These are phyloP conservation scores for Leucoma salicis DNA, from an alignment of 2,888 invertebrate species.

Conservation along the genomic window DNA sequence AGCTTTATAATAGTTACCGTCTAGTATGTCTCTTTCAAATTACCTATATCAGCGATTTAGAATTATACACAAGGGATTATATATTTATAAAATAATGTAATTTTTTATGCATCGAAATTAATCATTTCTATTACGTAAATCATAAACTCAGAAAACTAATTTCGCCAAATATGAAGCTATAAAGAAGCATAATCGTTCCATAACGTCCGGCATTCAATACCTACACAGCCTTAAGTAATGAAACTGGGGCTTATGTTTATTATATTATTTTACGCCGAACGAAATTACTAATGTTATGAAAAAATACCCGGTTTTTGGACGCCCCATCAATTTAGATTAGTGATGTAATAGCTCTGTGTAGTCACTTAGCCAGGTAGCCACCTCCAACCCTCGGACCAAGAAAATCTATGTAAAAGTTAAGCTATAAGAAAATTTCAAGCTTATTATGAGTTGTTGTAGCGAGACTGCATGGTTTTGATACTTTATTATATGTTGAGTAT, in stretches of 20 bases:
- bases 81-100: conserved; percentile 10
- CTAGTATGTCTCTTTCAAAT: too few relatives aligned
- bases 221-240: conserved; percentile 74
- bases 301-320: conserved; percentile 72
- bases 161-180: conserved; percentile 40
- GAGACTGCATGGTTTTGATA: conserved; percentile 44
- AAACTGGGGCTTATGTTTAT: conserved; percentile 65
- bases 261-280: conserved; percentile 78
- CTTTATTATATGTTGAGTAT: conserved; percentile 25
- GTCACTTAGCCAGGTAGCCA: conserved; percentile 53
- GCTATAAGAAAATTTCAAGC: conserved; percentile 78
- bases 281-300: conserved; percentile 77
- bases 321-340: conserved; percentile 82
- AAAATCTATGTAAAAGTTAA: conserved; percentile 76
- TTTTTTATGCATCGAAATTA: not conserved
- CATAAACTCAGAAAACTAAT: conserved; percentile 41
- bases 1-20: too few relatives aligned
- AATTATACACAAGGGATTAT: too few relatives aligned
- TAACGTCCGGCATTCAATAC: conserved; percentile 53
- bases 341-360: conserved; percentile 65
- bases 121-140: conserved; percentile 9
- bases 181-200: conserved; percentile 49
- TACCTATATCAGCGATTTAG: too few relatives aligned
- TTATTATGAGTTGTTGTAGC: conserved; percentile 61
- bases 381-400: conserved; percentile 68